Base-by-base conservation (phyloP, 2,888 invertebrate genomes). In the Euzetes globulus region DNA sequence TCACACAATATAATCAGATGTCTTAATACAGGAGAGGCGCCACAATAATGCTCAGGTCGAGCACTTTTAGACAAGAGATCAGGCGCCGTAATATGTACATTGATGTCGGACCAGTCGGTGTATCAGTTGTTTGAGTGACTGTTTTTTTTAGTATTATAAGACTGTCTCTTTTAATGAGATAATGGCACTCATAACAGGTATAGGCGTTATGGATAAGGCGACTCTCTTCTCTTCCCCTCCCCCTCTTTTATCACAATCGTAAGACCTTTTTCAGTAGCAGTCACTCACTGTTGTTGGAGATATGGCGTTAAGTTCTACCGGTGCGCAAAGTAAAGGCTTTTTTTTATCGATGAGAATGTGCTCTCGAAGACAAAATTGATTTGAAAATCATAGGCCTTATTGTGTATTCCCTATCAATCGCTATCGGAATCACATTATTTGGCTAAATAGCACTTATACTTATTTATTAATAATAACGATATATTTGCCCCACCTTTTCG, bases 41-140 rank as follows among this genome's bases (percentile, higher is more conserved):
- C 63, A 63, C 37, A 63, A 63, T 63, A 63, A 63, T 63, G 63
- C 63, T 63, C 27, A 63, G 27, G 29, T 63, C 27, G 63, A 63
- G 63, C 33, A 33, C 63, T 63, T 33, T 63, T 33, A 63, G 63
- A 63, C 33, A 29, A 63, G 29, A 63, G 33, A 63, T 63, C 33
- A 63, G 63, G 63, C 63, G 63, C 63, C 63, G 63, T 63, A 33
- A 63, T 63, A 5, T 63, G 33, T 63, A 25, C 58, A 58, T 58
- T 27, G 22, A 58, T 58, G 58, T 58, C 58, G 58, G 58, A 15
- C 50, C 50, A 17, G n/a, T 19, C 19, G 50, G 50, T 50, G 50
- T 19, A 19, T 19, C 50, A 19, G 19, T 19, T 50, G 19, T 50
- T 19, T 50, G 58, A 29, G 15, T 58, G n/a, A 19, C 22, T 27